A percentile compares a stretch with the other conserved stretches of the same genome.
Conservation (phyloP, 2,888 invertebrate species). For the Muschampia plurimacula region DNA sequence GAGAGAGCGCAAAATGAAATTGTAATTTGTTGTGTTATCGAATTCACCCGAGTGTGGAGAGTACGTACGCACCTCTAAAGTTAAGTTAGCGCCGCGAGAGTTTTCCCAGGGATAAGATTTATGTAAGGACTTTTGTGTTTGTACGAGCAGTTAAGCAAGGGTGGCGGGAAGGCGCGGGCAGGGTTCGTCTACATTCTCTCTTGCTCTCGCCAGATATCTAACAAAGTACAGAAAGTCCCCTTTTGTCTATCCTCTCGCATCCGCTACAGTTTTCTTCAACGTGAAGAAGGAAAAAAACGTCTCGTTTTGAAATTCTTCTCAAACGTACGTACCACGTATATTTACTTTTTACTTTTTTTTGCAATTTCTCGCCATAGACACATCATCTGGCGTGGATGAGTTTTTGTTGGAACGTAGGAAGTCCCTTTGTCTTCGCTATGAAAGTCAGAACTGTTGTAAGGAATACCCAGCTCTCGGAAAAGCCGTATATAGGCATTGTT, state of each 20-base stretch:
- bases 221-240: constrained; percentile 72
- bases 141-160: constrained; percentile 80
- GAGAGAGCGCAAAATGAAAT: constrained; percentile 63
- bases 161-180: constrained; percentile 56
- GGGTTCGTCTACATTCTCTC: constrained; percentile 81
- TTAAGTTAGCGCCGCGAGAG: constrained; percentile 72
- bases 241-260: constrained; percentile 79
- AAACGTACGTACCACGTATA: constrained; percentile 59
- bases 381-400: constrained; percentile 83
- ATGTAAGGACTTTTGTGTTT: constrained; percentile 85
- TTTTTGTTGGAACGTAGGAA: constrained; percentile 83
- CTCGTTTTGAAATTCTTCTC: constrained; percentile 77
- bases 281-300: constrained; percentile 70
- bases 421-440: constrained; percentile 80
- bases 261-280: constrained; percentile 78
- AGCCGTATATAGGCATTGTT: constrained; percentile 75
- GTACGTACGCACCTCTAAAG: constrained; percentile 68
- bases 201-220: constrained; percentile 73
- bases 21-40: constrained; percentile 69
- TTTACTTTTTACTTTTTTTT: constrained; percentile 71
- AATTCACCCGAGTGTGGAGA: constrained; percentile 65
- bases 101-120: constrained; percentile 80
- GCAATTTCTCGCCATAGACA: constrained; percentile 84
- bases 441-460: constrained; percentile 83
- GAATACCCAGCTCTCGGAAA: constrained; percentile 68